Conservation (phyloP, 1,140 invertebrate species). For the Schlechtendalia chinensis region DNA sequence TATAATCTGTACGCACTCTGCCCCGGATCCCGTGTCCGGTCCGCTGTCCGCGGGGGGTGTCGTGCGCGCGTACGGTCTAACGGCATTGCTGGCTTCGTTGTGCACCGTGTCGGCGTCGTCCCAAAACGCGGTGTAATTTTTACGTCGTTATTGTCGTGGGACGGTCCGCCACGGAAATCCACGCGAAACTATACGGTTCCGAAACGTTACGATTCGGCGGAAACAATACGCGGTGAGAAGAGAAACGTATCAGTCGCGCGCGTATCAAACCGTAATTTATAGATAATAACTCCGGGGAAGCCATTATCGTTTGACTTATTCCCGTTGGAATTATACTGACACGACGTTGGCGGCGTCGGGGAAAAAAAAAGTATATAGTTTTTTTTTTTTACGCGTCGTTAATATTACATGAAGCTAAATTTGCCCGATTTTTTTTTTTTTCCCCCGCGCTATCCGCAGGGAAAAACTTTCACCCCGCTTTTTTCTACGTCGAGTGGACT, state of each 20-base stretch:
- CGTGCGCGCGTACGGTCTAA: neutral
- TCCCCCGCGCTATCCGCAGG: conserved; percentile 21
- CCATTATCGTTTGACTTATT: conserved; percentile 42
- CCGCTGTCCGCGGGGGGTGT: neutral
- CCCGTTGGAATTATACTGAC: conserved; percentile 26
- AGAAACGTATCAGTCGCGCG: no score
- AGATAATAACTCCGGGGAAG: conserved; percentile 34
- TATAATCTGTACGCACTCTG: conserved; percentile 1
- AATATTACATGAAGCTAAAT: conserved; percentile 46
- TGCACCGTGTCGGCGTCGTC: no score
- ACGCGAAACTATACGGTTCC: no score
- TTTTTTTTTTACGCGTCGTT: conserved; percentile 41
- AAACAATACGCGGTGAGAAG: no score
- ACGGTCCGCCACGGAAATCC: no score
- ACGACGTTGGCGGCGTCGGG: neutral
- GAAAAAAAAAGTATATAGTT: neutral
- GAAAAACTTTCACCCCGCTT: conserved; percentile 43
- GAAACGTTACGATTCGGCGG: no score
- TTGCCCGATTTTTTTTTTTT: conserved; percentile 36
- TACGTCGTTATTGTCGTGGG: no score
- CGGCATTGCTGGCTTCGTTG: no score
- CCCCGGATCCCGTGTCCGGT: no score
- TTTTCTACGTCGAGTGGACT: conserved; percentile 27
- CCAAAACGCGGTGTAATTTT: no score
- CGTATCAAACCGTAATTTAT: conserved; percentile 30